phyloP scores from a whole-genome alignment of 2,797 vertebrate genomes.

The Notolepis coatsorum region DNA sequence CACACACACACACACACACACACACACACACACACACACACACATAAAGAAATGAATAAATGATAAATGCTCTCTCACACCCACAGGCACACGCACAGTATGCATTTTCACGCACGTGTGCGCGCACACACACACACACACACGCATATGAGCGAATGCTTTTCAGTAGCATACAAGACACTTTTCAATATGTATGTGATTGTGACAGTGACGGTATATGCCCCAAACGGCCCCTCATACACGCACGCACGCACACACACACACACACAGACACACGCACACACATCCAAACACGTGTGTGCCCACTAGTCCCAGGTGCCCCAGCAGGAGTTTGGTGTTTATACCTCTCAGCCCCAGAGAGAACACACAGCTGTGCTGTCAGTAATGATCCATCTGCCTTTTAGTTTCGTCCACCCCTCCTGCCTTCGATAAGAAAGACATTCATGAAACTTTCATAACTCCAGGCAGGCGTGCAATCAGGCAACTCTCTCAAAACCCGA shows the following conservation, averaged over 20 bases:
- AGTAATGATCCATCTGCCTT: slow-evolving; percentile 3
- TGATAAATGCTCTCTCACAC: not conserved
- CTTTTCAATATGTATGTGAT: too few relatives aligned
- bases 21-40: slow-evolving; percentile 5
- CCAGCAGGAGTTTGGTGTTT: slow-evolving; percentile 7
- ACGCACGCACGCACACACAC: not conserved
- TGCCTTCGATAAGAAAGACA: not conserved
- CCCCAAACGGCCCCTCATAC: not conserved
- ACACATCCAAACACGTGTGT: too few relatives aligned
- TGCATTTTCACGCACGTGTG: not conserved
- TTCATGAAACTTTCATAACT: slow-evolving; percentile 1
- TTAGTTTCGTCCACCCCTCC: not conserved
- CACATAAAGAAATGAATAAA: too few relatives aligned
- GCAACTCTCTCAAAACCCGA: not conserved
- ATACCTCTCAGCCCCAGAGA: not conserved
- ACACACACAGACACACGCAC: not conserved
- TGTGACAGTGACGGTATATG: not conserved
- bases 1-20: slow-evolving; percentile 5
- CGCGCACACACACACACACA: too few relatives aligned
- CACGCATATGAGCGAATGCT: too few relatives aligned
- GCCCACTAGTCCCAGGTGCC: not conserved
- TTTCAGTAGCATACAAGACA: not conserved
- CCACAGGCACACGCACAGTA: not conserved
- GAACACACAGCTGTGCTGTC: slow-evolving; percentile 13
- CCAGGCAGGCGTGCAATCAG: not conserved